Evolutionary conservation across 2,888 invertebrate genomes (phyloP), one percentile per base, ranked within the genome.

Genomic region (Apamea anceps): DNA sequence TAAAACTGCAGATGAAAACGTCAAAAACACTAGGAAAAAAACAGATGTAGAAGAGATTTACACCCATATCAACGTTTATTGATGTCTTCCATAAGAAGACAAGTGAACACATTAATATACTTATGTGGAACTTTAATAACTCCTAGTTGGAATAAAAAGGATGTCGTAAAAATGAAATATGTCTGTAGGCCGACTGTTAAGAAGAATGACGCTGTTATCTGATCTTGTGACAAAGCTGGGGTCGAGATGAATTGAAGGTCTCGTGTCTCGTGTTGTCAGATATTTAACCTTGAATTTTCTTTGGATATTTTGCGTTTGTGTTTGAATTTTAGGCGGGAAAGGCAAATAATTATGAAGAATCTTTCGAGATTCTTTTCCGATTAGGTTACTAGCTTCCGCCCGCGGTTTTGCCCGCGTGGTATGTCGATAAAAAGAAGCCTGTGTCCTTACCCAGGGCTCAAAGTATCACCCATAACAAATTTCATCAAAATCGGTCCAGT

Each of bases 131-230:
- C 48, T 84, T 74, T 68, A 81, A 84, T 81, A 73, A 81, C 15
- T 84, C 51, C 66, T 60, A 73, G 28, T 65, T n/a, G 18, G 37
- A 75, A 66, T 75, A 77, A 84, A 77, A 82, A 80, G 84, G 88
- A 80, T 84, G 86, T 88, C 81, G 79, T 88, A 82, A 84, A 87
- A 78, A 79, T 82, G 80, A 85, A 60, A 81, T 88, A 88, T 84
- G 57, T 79, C 65, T 72, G 60, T 73, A 73, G 78, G 67, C 37
- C 71, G 71, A 76, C 77, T 78, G 72, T 78, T 88, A 85, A 85
- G 86, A 82, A 45, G 67, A 72, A 51, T 45, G 68, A 74, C 42
- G 60, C 48, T 57, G 74, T 79, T 86, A 77, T 85, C 71, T 76
- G 82, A 86, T 81, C 80, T 65, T 80, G 73, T 80, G 81, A 87